Conservation (phyloP, 2,888 invertebrate genomes). For the Eucera pruinosa region DNA sequence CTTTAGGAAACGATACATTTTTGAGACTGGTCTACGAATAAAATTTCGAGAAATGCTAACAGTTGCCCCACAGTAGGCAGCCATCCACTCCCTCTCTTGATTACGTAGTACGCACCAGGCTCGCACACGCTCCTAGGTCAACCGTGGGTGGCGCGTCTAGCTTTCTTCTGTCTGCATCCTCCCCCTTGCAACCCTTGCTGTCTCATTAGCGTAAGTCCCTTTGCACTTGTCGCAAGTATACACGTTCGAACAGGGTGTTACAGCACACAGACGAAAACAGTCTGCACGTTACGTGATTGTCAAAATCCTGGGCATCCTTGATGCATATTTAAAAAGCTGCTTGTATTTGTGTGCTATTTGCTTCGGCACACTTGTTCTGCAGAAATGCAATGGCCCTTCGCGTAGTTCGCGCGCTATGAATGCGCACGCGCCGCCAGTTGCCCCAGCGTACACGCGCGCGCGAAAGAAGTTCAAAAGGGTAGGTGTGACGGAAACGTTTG, state of each 20-base stretch:
- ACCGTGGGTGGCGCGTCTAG: constrained; percentile 40
- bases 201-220: constrained; percentile 14
- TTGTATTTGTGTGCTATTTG: not conserved
- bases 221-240: constrained; percentile 39
- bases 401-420: not conserved
- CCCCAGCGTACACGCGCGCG: constrained; percentile 2
- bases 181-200: constrained; percentile 20
- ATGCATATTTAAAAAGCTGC: not conserved
- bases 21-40: no score
- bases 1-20: no score
- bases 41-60: not conserved
- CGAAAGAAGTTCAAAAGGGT: constrained; percentile 13
- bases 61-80: not conserved
- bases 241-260: not conserved
- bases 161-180: constrained; percentile 21
- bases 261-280: not conserved
- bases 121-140: constrained; percentile 58
- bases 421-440: constrained; percentile 13
- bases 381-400: not conserved
- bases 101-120: constrained; percentile 25
- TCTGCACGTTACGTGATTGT: not conserved
- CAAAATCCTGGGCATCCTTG: not conserved
- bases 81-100: constrained; percentile 11
- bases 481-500: constrained; percentile 26
- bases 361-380: not conserved